phyloP scores from a whole-genome alignment of 2,797 vertebrate species.

The Peromyscus melanophrys region DNA sequence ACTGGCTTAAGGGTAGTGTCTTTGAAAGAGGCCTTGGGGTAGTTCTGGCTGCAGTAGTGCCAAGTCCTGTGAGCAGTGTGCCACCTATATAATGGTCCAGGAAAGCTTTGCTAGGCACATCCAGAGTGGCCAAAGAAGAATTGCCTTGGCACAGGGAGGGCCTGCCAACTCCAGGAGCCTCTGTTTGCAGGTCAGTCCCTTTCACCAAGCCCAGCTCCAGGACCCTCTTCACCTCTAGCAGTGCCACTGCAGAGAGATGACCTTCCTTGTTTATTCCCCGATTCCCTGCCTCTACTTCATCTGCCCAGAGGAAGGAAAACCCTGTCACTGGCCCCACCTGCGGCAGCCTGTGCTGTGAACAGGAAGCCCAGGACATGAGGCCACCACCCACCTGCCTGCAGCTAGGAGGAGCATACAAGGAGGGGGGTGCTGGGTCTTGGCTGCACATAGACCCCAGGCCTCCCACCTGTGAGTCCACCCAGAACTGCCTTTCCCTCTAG shows the following conservation, averaged over 20 bases:
- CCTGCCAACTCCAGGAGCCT: not conserved
- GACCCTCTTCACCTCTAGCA: too few species aligned
- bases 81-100: fast-evolving
- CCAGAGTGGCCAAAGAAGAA: not conserved
- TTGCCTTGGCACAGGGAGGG: fast-evolving
- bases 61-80: not conserved
- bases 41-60: not conserved
- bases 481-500: too few species aligned
- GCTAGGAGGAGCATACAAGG: not conserved
- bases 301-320: constrained; percentile 33
- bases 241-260: not conserved
- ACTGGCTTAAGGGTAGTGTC: not conserved
- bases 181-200: not conserved
- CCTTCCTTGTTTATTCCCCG: not conserved
- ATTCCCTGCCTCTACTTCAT: not conserved
- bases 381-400: not conserved
- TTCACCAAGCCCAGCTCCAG: not conserved
- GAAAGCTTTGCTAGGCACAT: not conserved
- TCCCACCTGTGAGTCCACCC: not conserved
- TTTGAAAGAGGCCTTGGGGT: not conserved
- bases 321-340: not conserved
- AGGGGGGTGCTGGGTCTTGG: not conserved
- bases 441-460: not conserved
- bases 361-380: constrained; percentile 16
- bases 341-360: not conserved